Evolutionary conservation across 2,113 vertebrate species (phyloP).

Genomic region (Poicephalus gulielmi): DNA sequence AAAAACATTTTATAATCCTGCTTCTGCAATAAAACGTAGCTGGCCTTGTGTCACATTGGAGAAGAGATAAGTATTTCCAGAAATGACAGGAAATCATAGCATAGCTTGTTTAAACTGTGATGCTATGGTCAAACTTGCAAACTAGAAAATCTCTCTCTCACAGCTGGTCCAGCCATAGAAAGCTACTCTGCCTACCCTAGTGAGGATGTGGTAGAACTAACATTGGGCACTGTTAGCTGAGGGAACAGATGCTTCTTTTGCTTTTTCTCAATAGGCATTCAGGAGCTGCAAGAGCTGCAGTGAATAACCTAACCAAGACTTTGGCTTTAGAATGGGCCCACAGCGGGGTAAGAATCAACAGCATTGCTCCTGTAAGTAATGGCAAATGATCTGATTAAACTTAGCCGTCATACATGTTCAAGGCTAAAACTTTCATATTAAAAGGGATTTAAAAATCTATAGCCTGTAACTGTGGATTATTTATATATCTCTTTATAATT

Average conservation of each 20-base stretch:
- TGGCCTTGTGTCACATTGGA: background rate
- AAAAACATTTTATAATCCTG: background rate
- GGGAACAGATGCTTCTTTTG: background rate
- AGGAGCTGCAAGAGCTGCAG: conserved; percentile 88
- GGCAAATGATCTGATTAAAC: background rate
- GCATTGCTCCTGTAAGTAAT: conserved; percentile 84
- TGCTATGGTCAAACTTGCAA: background rate
- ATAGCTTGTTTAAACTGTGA: background rate
- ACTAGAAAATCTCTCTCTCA: background rate
- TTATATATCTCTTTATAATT: background rate
- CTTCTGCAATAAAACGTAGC: background rate
- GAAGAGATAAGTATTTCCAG: background rate
- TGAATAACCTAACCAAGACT: conserved; percentile 88
- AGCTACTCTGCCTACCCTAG: background rate
- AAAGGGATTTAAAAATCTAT: background rate
- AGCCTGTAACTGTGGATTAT: background rate
- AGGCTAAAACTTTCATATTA: background rate
- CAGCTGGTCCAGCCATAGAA: background rate
- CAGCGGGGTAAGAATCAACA: conserved; percentile 86
- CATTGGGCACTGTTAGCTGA: background rate
- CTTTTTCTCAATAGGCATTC: conserved; percentile 78
- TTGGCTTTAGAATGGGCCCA: conserved; percentile 90
- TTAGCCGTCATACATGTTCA: background rate
- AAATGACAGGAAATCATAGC: background rate
- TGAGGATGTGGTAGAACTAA: background rate